These are phyloP conservation scores for Aphelenchoides besseyi DNA, from an alignment of 1,140 invertebrate genomes.

Conservation along the genomic window DNA sequence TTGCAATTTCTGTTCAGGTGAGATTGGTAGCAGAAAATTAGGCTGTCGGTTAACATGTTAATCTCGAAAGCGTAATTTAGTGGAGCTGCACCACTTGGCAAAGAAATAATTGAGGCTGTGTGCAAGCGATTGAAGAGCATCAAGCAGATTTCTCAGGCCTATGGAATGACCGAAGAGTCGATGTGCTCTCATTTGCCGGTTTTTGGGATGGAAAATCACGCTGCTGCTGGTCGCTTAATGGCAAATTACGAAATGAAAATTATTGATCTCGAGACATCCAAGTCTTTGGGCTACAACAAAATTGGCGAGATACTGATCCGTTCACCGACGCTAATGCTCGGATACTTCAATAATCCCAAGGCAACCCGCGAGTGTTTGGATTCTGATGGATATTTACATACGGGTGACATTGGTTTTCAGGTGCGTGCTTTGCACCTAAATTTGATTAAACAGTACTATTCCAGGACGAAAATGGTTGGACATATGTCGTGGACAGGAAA, in stretches of 20 bases:
- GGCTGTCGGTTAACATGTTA: too few relatives aligned
- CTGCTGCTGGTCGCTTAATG: constrained; percentile 15
- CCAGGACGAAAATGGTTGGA: constrained; percentile 69
- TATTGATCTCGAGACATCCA: constrained; percentile 16
- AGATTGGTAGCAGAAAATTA: too few relatives aligned
- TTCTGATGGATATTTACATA: constrained; percentile 74
- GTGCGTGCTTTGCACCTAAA: too few relatives aligned
- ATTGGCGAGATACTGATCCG: constrained; percentile 16
- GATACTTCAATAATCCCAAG: constrained; percentile 38
- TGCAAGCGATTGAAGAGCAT: constrained; percentile 8
- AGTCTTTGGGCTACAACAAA: not conserved
- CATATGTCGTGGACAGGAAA: constrained; percentile 75
- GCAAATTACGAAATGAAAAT: constrained; percentile 29
- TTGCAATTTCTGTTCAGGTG: constrained; percentile 12
- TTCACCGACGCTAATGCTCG: constrained; percentile 40
- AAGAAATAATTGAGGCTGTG: constrained; percentile 35
- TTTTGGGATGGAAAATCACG: not conserved
- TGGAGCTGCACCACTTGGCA: constrained; percentile 40
- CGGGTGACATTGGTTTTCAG: constrained; percentile 74
- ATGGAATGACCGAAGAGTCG: constrained; percentile 40
- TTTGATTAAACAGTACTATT: too few relatives aligned
- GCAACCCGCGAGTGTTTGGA: constrained; percentile 68
- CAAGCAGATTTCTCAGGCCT: constrained; percentile 28
- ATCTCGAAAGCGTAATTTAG: too few relatives aligned
- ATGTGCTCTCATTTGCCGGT: constrained; percentile 39